These are phyloP conservation scores for Protaetia brevitarsis DNA, from an alignment of 1,140 invertebrate genomes.

Conservation along the genomic window DNA sequence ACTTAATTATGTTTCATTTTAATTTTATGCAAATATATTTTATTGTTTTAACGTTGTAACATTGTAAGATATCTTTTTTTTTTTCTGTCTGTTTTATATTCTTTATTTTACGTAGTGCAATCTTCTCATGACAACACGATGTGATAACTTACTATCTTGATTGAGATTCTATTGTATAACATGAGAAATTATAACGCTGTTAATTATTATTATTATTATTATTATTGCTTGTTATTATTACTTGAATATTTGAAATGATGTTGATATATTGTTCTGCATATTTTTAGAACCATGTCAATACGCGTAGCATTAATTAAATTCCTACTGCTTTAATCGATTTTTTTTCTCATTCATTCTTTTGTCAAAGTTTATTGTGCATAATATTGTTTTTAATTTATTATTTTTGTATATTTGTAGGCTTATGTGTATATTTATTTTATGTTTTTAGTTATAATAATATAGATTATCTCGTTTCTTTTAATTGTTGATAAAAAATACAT, in stretches of 20 bases:
- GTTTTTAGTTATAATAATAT: constrained; percentile 12
- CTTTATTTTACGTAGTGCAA: background rate
- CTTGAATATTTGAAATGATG: background rate
- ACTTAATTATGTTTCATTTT: constrained; percentile 1
- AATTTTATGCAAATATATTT: constrained; percentile 7
- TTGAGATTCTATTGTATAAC: constrained; percentile 5
- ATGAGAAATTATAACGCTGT: background rate
- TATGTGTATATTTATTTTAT: constrained; percentile 18
- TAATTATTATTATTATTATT: background rate
- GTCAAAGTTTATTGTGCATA: background rate
- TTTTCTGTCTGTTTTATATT: constrained; percentile 7
- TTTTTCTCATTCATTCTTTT: background rate
- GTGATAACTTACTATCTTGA: background rate
- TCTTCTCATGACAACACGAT: background rate
- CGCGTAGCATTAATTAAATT: too few relatives aligned
- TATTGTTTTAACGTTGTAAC: background rate
- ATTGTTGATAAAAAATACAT: constrained; percentile 15
- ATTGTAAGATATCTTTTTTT: constrained; percentile 2
- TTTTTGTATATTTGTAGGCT: constrained; percentile 12
- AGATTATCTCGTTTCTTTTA: constrained; percentile 14
- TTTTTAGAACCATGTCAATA: constrained; percentile 5
- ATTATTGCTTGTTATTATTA: too few relatives aligned
- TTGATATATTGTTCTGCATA: background rate
- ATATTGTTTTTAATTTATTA: constrained; percentile 16
- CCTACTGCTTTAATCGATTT: background rate